Conservation (phyloP, 53 echinoderm and acorn worm genomes). For the Temnopleurus reevesii region DNA sequence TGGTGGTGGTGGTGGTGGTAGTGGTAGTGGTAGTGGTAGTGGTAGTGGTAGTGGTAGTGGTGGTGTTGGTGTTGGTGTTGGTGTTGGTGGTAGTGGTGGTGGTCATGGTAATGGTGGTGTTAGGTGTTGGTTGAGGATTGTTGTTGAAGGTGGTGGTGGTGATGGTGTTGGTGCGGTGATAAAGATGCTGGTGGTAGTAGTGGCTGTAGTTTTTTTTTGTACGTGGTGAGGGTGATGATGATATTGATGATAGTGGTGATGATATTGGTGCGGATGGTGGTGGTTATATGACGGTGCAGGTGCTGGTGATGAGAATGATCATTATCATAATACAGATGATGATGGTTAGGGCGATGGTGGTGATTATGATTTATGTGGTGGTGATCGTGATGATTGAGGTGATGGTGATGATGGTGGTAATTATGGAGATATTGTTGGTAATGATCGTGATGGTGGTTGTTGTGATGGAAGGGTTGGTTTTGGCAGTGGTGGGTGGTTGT, state of each 20-base stretch:
- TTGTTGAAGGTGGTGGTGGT: too few relatives aligned
- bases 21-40: neutral
- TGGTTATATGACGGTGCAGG: conserved; percentile 38
- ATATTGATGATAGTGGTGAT: neutral
- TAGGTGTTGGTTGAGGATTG: neutral
- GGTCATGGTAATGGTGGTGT: neutral
- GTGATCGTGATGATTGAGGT: neutral
- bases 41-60: neutral
- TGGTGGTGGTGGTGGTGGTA: too few relatives aligned
- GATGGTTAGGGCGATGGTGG: neutral
- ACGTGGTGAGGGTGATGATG: too few relatives aligned
- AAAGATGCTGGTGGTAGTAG: neutral
- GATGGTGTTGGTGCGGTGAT: neutral
- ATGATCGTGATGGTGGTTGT: neutral
- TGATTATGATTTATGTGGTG: neutral
- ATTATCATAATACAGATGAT: too few relatives aligned
- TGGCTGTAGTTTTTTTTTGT: neutral
- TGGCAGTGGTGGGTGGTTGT: too few relatives aligned
- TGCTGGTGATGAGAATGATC: conserved; percentile 43
- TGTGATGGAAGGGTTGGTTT: neutral
- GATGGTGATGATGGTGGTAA: too few relatives aligned
- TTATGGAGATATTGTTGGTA: neutral
- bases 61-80: neutral
- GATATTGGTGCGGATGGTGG: neutral
- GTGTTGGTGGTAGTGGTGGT: too few relatives aligned